Conservation (phyloP, 2,888 invertebrate genomes). For the Cenopis cana region DNA sequence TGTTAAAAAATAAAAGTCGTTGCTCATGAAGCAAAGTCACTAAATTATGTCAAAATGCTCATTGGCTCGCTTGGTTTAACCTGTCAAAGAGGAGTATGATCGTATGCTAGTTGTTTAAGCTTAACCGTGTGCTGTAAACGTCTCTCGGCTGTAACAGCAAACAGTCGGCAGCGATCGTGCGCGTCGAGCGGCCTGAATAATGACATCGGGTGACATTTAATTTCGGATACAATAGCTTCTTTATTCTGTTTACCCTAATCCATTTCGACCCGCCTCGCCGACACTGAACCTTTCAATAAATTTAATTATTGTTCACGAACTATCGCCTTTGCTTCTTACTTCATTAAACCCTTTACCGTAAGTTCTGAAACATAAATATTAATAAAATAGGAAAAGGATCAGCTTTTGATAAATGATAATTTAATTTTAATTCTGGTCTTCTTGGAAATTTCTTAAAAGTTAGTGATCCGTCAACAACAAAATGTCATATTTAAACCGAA, state of each 20-base stretch:
- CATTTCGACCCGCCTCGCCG: constrained; percentile 40
- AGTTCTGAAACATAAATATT: background rate
- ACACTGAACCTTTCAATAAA: constrained; percentile 55
- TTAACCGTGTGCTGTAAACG: constrained; percentile 57
- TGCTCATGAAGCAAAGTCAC: too few species aligned
- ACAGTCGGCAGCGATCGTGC: constrained; percentile 69
- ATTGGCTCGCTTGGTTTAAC: too few species aligned
- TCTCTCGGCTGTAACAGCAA: constrained; percentile 53
- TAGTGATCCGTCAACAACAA: too few species aligned
- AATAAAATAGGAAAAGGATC: background rate
- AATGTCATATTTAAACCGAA: background rate
- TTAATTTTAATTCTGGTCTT: background rate
- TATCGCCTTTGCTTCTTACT: constrained; percentile 20
- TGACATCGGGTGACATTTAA: constrained; percentile 82
- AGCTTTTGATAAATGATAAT: background rate
- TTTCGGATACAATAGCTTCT: constrained; percentile 83
- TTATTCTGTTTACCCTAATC: constrained; percentile 83
- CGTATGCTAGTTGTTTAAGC: too few species aligned
- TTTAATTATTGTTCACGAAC: constrained; percentile 37
- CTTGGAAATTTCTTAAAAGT: background rate
- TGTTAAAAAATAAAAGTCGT: too few species aligned
- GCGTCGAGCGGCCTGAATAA: constrained; percentile 79
- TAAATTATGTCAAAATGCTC: too few species aligned
- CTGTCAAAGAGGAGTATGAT: too few species aligned
- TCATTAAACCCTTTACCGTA: background rate